These are phyloP conservation scores for Lates japonicus DNA, from an alignment of 2,797 vertebrate species.

Conservation along the genomic window DNA sequence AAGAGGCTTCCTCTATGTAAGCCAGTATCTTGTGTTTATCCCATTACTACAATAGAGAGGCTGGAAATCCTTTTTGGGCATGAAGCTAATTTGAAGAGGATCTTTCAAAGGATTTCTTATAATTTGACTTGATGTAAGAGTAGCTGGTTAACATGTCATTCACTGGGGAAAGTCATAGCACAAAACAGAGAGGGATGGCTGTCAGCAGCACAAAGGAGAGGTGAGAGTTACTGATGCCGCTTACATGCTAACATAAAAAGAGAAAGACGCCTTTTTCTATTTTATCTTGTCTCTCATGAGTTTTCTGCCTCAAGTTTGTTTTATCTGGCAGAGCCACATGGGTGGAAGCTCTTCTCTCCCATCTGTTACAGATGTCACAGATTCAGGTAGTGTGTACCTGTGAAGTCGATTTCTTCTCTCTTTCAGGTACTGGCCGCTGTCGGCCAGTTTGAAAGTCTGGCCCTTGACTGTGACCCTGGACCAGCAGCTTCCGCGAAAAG, in stretches of 20 bases:
- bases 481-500: constrained; percentile 94
- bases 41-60: constrained; percentile 63
- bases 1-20: constrained; percentile 18
- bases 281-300: not conserved
- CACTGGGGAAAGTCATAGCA: not conserved
- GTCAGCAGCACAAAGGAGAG: constrained; percentile 1
- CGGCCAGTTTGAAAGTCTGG: constrained; percentile 90
- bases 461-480: constrained; percentile 99
- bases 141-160: constrained; percentile 26
- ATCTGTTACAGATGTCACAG: constrained; percentile 25
- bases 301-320: not conserved
- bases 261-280: not conserved
- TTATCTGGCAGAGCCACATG: constrained; percentile 1
- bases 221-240: not conserved
- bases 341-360: not conserved
- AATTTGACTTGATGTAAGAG: constrained; percentile 16
- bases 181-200: not conserved
- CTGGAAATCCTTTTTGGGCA: constrained; percentile 43
- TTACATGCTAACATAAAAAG: not conserved
- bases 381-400: constrained; percentile 84
- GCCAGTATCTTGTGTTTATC: constrained; percentile 57
- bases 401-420: constrained; percentile 93
- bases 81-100: constrained; percentile 45
- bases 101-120: constrained; percentile 20
- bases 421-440: constrained; percentile 91